These are phyloP conservation scores for Spilarctia lutea DNA, from an alignment of 2,888 invertebrate species.

Conservation along the genomic window DNA sequence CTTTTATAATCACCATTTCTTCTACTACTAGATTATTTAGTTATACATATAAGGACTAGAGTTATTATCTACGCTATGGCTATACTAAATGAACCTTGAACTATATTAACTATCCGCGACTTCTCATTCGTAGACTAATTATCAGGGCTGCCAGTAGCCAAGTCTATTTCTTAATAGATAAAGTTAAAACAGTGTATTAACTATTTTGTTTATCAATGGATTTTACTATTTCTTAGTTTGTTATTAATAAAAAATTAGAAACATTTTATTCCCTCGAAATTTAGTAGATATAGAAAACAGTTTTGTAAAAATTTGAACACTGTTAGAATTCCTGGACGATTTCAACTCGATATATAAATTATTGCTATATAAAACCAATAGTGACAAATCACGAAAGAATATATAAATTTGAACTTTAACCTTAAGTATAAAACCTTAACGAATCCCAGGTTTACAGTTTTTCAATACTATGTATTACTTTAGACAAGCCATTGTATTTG, in stretches of 20 bases:
- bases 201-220: background rate
- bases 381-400: background rate
- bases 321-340: background rate
- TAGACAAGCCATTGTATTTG: background rate
- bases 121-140: background rate
- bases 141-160: constrained; percentile 7
- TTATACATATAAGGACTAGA: constrained; percentile 54
- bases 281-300: background rate
- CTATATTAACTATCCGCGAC: constrained; percentile 24
- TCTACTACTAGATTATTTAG: constrained; percentile 68
- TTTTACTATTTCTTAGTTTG: background rate
- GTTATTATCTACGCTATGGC: constrained; percentile 50
- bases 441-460: background rate
- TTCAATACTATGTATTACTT: background rate
- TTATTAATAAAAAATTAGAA: background rate
- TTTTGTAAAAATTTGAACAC: background rate
- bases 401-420: background rate
- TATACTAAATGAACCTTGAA: constrained; percentile 36
- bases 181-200: background rate
- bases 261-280: background rate
- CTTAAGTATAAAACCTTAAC: background rate
- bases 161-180: background rate
- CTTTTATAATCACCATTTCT: constrained; percentile 69
- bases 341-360: background rate
- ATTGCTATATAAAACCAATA: background rate